Percentiles rank a stretch among this genome's conserved stretches.
Conservation (phyloP, 2,888 invertebrate genomes). For the Perizoma flavofasciatum region DNA sequence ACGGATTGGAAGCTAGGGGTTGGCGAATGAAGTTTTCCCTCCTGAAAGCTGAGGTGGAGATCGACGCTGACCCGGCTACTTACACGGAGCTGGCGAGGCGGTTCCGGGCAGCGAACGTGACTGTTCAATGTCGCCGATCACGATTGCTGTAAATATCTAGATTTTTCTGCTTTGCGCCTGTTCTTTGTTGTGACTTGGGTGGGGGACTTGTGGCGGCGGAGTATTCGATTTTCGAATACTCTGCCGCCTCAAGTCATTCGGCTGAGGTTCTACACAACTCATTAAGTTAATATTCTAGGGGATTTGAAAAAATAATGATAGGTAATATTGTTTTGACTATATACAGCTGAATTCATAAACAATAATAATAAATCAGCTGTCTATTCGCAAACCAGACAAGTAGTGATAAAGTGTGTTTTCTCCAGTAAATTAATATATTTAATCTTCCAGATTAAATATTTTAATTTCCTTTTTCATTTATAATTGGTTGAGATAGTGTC, state of each 20-base stretch:
- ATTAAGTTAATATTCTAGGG: no score
- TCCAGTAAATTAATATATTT: no score
- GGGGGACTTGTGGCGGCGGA: constrained; percentile 8
- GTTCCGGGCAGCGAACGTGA: constrained; percentile 68
- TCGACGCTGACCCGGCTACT: constrained; percentile 72
- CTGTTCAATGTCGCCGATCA: constrained; percentile 60
- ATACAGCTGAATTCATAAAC: no score
- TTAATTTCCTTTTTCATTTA: no score
- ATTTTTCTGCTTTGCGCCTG: constrained; percentile 39
- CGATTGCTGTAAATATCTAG: constrained; percentile 68
- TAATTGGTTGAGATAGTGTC: no score
- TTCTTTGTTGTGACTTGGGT: constrained; percentile 9
- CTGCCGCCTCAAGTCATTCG: no score
- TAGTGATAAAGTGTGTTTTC: no score
- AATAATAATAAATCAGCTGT: no score
- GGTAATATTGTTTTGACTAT: no score
- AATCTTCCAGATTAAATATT: no score
- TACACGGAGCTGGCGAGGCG: constrained; percentile 68
- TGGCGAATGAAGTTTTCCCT: constrained; percentile 78
- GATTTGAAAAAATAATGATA: no score
- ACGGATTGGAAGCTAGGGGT: constrained; percentile 72
- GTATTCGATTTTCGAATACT: constrained; percentile 20
- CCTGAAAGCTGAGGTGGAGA: constrained; percentile 73
- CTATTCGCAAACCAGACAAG: no score
- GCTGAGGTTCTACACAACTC: background rate